phyloP scores from a whole-genome alignment of 92 coral and sea anemone species.

The Epizoanthus scotinus region DNA sequence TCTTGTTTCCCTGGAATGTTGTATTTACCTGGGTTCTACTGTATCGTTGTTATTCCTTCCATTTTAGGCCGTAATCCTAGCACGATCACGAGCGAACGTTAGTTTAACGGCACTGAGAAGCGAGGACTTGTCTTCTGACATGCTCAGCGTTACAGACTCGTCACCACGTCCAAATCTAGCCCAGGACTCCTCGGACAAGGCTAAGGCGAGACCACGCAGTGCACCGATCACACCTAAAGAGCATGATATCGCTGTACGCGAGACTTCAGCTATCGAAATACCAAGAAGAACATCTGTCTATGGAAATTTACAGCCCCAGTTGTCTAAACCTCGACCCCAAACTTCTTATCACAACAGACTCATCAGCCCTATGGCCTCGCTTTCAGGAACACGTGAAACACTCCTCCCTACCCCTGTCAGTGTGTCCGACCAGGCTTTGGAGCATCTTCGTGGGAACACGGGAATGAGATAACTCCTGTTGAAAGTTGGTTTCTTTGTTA shows the following conservation, averaged over 20 bases:
- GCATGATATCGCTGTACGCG: conserved; percentile 45
- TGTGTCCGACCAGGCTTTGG: conserved; percentile 72
- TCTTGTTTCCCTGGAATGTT: too few relatives aligned
- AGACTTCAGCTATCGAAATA: conserved; percentile 47
- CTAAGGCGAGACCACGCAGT: conserved; percentile 62
- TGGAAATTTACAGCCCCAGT: conserved; percentile 6
- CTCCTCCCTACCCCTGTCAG: conserved; percentile 70
- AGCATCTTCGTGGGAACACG: conserved; percentile 23
- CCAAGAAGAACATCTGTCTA: neutral
- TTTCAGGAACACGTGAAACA: conserved; percentile 51
- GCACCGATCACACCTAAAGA: conserved; percentile 75
- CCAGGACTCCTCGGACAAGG: neutral
- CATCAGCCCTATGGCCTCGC: conserved; percentile 65
- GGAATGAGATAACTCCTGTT: neutral
- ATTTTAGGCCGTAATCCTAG: conserved; percentile 67
- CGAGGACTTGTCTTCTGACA: conserved; percentile 34
- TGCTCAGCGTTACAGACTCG: neutral
- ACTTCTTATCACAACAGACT: conserved; percentile 68
- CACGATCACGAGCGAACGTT: conserved; percentile 74
- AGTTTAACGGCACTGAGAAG: conserved; percentile 79
- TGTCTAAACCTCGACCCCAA: conserved; percentile 57
- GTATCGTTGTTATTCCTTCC: neutral
- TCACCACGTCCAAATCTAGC: neutral
- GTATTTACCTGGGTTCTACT: neutral
- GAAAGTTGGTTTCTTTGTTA: neutral